A percentile compares a stretch with the other conserved stretches of the same genome.
phyloP scores from a whole-genome alignment of 2,888 invertebrate species.

The Harpagoxenus sublaevis region DNA sequence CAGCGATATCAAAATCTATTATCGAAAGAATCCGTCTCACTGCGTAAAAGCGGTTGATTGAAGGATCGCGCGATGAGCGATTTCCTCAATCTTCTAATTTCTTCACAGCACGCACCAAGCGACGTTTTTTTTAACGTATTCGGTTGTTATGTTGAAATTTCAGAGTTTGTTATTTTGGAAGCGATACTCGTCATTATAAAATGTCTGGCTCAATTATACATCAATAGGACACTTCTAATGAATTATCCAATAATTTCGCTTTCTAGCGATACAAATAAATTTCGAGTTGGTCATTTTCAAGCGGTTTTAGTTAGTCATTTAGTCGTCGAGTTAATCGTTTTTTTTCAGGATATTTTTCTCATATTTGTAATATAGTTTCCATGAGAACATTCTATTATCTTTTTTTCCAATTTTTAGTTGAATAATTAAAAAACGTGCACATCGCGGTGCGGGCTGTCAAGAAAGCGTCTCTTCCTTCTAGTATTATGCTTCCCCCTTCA shows the following conservation, averaged over 20 bases:
- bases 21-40: slow-evolving; percentile 39
- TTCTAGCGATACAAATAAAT: not conserved
- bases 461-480: not conserved
- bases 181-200: not conserved
- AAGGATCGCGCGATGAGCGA: slow-evolving; percentile 8
- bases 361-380: slow-evolving; percentile 1
- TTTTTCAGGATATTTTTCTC: not conserved
- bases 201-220: not conserved
- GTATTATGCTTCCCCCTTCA: not conserved
- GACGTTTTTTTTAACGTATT: not conserved
- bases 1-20: slow-evolving; percentile 52
- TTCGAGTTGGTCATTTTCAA: not conserved
- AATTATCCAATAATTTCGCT: slow-evolving; percentile 11
- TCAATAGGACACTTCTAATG: not conserved
- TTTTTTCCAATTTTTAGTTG: not conserved
- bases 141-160: not conserved
- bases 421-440: not conserved
- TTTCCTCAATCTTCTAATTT: slow-evolving; percentile 15
- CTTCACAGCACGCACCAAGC: slow-evolving; percentile 39
- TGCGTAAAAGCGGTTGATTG: slow-evolving; percentile 1
- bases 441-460: slow-evolving; percentile 29
- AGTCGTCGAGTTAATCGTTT: not conserved
- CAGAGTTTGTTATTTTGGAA: not conserved
- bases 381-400: not conserved
- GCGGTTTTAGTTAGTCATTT: not conserved